Evolutionary conservation across 2,113 vertebrate species (phyloP).

Genomic region (Todiramphus saurophagus): DNA sequence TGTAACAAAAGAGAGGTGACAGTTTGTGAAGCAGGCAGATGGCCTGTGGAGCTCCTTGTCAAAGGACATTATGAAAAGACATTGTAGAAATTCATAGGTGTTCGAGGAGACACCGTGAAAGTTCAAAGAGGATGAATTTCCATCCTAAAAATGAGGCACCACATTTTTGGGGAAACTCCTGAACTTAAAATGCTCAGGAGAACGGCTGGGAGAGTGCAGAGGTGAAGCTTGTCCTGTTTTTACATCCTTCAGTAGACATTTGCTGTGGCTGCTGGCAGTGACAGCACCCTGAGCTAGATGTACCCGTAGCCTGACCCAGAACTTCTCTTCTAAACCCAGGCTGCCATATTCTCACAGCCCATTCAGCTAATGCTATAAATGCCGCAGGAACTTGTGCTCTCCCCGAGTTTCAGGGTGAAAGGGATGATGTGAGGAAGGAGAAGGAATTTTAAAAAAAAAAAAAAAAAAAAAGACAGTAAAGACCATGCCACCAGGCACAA

Average conservation of each 20-base stretch:
- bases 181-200: neutral
- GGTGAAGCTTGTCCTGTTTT: neutral
- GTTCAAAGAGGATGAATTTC: neutral
- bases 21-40: neutral
- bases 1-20: fast-evolving
- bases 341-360: neutral
- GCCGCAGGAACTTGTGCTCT: neutral
- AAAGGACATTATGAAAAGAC: neutral
- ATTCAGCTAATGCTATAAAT: neutral
- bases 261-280: neutral
- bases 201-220: neutral
- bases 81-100: neutral
- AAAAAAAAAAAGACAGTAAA: neutral
- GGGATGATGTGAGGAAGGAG: neutral
- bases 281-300: neutral
- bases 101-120: neutral
- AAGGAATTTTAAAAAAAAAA: neutral
- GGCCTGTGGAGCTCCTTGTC: neutral
- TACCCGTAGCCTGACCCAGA: neutral
- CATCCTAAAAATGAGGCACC: neutral
- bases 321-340: neutral
- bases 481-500: neutral
- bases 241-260: neutral
- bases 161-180: neutral
- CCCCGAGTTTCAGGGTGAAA: neutral